Evolutionary conservation across 2,797 vertebrate genomes (phyloP), one percentile per base, ranked within the genome.

Genomic region (Gadopsis bispinosus): DNA sequence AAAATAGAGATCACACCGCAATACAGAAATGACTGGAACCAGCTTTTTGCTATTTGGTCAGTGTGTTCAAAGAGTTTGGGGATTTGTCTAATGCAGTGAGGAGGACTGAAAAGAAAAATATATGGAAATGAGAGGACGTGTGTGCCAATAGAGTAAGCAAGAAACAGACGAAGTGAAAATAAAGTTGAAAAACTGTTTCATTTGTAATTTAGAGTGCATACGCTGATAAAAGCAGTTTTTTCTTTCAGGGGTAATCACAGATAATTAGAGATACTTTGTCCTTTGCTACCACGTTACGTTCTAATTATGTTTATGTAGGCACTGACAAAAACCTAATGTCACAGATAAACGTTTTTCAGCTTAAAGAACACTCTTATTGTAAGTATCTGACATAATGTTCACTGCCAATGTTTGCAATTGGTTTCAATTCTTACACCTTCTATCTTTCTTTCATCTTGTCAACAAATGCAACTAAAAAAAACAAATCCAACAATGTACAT

Each of bases 1-100:
- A 64, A 83, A 87, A 79, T 54, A 75, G 76, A 83, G 87, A 87
- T 82, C 72, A 84, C 61, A 59, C 48, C 69, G 67, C 65, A 76
- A n/a, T 45, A 47, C 5, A 64, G 37, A 47, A 22, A 33, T 16
- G 53, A 63, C 9, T 47, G 26, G 22, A 69, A 14, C 13, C 14
- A 8, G 73, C 37, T 66, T 48, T 62, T 45, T 58, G n/a, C 51
- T 8, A 50, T 74, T 81, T 75, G 26, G 26, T 64, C 70, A 1
- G 39, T 61, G 61, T 58, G 54, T 76, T 72, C 69, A 51, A 73
- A 69, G 65, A 64, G 59, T 55, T 47, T 47, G n/a, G 29, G 58
- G 8, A 56, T 64, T 64, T 60, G 20, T 66, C 22, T 45, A 45
- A 62, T 63, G 33, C 4, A 9, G n/a, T 31, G 7, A 61, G 10